Evolutionary conservation across 2,888 invertebrate species (phyloP).

Genomic region (Himalopsyche anomala): DNA sequence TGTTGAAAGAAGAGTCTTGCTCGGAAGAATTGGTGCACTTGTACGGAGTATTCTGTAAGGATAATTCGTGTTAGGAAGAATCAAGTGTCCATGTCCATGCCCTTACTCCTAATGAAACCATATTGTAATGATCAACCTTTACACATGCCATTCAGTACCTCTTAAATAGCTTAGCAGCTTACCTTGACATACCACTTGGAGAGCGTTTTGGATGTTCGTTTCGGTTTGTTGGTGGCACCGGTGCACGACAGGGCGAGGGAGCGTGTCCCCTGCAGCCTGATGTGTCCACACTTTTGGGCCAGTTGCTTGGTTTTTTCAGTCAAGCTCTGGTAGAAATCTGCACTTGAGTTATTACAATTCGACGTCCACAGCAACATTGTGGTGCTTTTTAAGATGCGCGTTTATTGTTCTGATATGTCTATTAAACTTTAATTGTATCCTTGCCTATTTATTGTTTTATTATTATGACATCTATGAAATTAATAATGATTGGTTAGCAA

Average conservation of each 20-base stretch:
- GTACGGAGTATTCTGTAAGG: too few relatives aligned
- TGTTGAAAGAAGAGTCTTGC: too few relatives aligned
- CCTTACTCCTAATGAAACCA: too few relatives aligned
- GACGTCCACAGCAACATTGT: constrained; percentile 65
- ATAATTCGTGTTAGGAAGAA: too few relatives aligned
- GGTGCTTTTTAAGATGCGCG: neutral
- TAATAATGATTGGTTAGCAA: neutral
- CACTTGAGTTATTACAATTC: constrained; percentile 68
- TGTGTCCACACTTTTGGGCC: constrained; percentile 71
- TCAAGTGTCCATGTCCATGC: too few relatives aligned
- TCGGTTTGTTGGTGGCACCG: constrained; percentile 71
- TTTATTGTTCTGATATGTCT: neutral
- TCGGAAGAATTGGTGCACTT: too few relatives aligned
- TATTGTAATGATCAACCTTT: neutral
- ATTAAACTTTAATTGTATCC: neutral
- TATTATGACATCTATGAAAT: neutral
- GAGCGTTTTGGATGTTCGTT: constrained; percentile 75
- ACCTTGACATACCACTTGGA: constrained; percentile 86
- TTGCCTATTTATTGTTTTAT: neutral
- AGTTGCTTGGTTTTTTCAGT: constrained; percentile 76
- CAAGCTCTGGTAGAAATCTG: constrained; percentile 75
- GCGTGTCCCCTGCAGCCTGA: constrained; percentile 74
- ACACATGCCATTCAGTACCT: neutral
- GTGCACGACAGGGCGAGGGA: constrained; percentile 61
- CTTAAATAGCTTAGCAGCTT: constrained; percentile 70